Evolutionary conservation across 2,888 invertebrate species (phyloP).

Genomic region (Cheilosia impressa): DNA sequence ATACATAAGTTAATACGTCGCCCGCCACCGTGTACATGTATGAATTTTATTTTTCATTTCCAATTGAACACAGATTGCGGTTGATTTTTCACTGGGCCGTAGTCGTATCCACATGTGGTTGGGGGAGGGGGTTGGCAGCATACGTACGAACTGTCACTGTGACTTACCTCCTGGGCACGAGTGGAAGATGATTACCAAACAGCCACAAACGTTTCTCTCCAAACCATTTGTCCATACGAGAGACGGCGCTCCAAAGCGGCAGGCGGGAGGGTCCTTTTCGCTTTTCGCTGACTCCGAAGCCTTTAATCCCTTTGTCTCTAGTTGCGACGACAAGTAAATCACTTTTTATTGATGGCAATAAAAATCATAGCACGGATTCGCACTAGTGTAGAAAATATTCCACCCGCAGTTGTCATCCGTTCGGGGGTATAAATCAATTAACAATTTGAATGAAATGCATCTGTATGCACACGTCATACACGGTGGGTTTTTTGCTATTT

Average conservation of each 20-base stretch:
- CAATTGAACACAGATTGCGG: conserved; percentile 50
- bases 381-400: conserved; percentile 9
- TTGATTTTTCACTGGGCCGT: conserved; percentile 12
- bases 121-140: background rate
- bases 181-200: conserved; percentile 94
- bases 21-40: background rate
- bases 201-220: conserved; percentile 95
- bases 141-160: background rate
- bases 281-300: background rate
- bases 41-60: conserved; percentile 54
- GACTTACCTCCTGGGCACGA: conserved; percentile 91
- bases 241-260: conserved; percentile 42
- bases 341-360: conserved; percentile 36
- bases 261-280: background rate
- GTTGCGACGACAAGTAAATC: conserved; percentile 27
- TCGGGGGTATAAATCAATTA: conserved; percentile 52
- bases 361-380: conserved; percentile 31
- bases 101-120: conserved; percentile 4
- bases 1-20: conserved; percentile 4
- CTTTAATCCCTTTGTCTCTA: background rate
- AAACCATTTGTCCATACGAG: conserved; percentile 95
- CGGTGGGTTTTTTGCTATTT: conserved; percentile 21
- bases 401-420: conserved; percentile 26
- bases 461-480: conserved; percentile 17
- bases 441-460: conserved; percentile 46